Evolutionary conservation across 2,888 invertebrate species (phyloP), one percentile per base, ranked within the genome.

Genomic region (Ochropacha duplaris): DNA sequence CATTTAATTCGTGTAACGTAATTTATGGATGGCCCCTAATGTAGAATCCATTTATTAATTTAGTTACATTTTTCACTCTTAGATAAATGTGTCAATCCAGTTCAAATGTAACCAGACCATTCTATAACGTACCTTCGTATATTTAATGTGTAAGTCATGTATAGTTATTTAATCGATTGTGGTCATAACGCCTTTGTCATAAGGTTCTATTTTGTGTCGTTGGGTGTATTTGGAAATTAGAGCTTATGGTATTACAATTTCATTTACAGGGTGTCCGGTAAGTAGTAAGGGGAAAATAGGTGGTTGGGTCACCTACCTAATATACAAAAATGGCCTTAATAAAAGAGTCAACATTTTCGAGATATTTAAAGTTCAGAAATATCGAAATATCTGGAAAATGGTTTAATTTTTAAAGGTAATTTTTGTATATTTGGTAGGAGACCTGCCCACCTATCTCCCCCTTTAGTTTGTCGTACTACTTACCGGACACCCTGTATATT

Each of bases 91-190:
- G 58, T 63, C 56, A 64, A 57, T 55, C 66, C 66, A 79, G 81
- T 84, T 81, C 84, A 84, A 84, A 83, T 72, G 62, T 66, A 65
- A 85, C 80, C 83, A 72, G 82, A 88, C 78, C 88, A 89, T 88
- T 88, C 89, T 89, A 66, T 80, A 63, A 78, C 62, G 88, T 89
- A 88, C 89, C 89, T 88, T 52, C 31, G 31, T 24, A 14, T 50
- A 44, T 22, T 50, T 50, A 50, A 26, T 58, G 14, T 50, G 50
- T 60, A 59, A 58, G 57, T 57, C 44, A 44, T 44, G 44, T 50
- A 49, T 54, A 26, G 44, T 49, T 51, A 57, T 51, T 51, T 44
- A 52, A 54, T 60, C 49, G 57, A 54, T 44, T 44, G 44, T 44
- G 44, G 44, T 44, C 44, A 16, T 16, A 19, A 44, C 8, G 19